Evolutionary conservation across 2,113 vertebrate species (phyloP), one percentile per base, ranked within the genome.

Genomic region (Spermophilus dauricus): DNA sequence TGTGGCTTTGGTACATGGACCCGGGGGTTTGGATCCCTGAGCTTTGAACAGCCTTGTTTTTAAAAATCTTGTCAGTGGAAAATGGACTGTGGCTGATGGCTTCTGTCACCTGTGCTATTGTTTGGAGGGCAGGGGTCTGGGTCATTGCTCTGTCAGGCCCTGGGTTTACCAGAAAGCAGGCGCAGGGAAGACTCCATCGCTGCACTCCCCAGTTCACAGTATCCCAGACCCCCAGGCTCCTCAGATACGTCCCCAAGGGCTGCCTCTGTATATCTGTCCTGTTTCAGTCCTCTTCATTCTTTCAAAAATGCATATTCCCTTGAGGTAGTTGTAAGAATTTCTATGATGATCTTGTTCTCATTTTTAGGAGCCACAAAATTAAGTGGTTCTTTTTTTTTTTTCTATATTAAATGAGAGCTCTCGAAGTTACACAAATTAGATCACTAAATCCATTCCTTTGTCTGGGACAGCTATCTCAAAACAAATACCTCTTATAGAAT

Each of bases 1-100:
- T 76, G 45, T 48, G 93, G 39, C 20, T 3, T 17, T 1, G 4
- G 39, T 37, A 87, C 88, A 48, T 72, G 0, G 91, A 58, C 95
- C 86, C 20, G 12, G 30, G 84, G 6, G 73, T 75, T 82, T 58
- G 78, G 73, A 80, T 95, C 83, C 95, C 22, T 39, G 53, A 42
- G 65, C 96, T 83, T 91, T 80, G 58, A 88, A 88, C 34, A 32
- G 17, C 81, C 86, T 82, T n/a, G 45, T 86, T 95, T 89, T 82
- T 72, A 81, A 84, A 65, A 91, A 34, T 6, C 24, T 37, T 30
- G 77, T 63, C 81, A 39, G 53, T 75, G 88, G 67, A 39, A n/a
- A 96, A 69, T 14, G 17, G 63, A 12, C 45, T 39, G 75, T 0
- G 20, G 83, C 56, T n/a, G 82, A 53, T 2, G 45, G 76, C 7